Conservation (phyloP, 1,140 invertebrate species). For the Brachystomella parvula region DNA sequence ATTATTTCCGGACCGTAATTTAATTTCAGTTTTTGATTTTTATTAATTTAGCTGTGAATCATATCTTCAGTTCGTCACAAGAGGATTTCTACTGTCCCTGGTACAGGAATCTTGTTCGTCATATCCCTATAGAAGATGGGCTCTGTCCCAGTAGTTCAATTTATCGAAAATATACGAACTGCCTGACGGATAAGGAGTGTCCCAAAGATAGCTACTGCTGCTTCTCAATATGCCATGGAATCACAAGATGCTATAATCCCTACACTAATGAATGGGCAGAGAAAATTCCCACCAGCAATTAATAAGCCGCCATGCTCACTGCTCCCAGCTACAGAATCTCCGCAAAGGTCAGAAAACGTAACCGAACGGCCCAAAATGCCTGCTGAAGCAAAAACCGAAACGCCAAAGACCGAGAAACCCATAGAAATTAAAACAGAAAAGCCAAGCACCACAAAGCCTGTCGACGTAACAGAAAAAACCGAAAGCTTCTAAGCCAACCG, state of each 20-base stretch:
- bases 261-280: slow-evolving; percentile 14
- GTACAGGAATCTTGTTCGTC: slow-evolving; percentile 13
- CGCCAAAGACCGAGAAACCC: too few relatives aligned
- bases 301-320: background rate
- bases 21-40: background rate
- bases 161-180: slow-evolving; percentile 6
- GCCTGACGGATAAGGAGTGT: slow-evolving; percentile 12
- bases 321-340: background rate
- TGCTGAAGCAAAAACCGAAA: too few relatives aligned
- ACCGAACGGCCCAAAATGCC: too few relatives aligned
- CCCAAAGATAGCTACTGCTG: slow-evolving; percentile 14
- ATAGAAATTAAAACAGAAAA: too few relatives aligned
- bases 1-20: background rate
- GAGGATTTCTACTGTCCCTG: slow-evolving; percentile 16
- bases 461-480: too few relatives aligned
- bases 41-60: slow-evolving; percentile 18
- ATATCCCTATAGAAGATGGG: slow-evolving; percentile 5
- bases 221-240: slow-evolving; percentile 19
- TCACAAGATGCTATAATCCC: slow-evolving; percentile 23
- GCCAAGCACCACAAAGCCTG: too few relatives aligned
- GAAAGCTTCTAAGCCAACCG: too few relatives aligned
- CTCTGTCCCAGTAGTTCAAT: background rate
- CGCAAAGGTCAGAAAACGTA: too few relatives aligned
- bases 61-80: background rate
- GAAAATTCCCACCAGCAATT: background rate